Conservation (phyloP, 1,140 invertebrate species). For the Magallana angulata region DNA sequence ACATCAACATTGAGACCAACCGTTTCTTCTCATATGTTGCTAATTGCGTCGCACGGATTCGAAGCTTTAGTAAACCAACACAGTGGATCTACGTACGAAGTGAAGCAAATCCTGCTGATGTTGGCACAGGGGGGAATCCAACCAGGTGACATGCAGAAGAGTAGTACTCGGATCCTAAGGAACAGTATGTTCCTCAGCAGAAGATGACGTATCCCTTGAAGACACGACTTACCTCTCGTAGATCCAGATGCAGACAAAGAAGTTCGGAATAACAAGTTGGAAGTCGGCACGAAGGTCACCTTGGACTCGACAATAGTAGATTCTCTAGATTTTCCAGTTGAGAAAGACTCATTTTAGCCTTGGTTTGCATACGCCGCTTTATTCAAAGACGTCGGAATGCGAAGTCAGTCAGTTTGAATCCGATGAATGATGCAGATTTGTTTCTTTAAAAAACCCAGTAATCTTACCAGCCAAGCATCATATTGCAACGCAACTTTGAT, state of each 20-base stretch:
- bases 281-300: neutral
- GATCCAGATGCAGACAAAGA: slow-evolving; percentile 18
- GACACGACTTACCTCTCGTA: neutral
- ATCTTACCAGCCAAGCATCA: neutral
- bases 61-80: slow-evolving; percentile 39
- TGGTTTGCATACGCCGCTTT: neutral
- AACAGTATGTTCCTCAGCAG: neutral
- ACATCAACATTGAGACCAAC: slow-evolving; percentile 39
- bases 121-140: slow-evolving; percentile 36
- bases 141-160: neutral
- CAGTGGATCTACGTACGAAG: slow-evolving; percentile 39
- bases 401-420: neutral
- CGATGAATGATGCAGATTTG: neutral
- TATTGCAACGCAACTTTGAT: neutral
- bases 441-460: slow-evolving; percentile 7
- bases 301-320: slow-evolving; percentile 1
- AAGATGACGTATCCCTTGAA: neutral
- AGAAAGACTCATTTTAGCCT: neutral
- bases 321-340: neutral
- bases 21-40: slow-evolving; percentile 44
- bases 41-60: slow-evolving; percentile 33
- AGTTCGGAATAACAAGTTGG: neutral
- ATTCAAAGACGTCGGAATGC: neutral
- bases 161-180: neutral
- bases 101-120: slow-evolving; percentile 35